phyloP scores from a whole-genome alignment of 2,113 vertebrate genomes.

The Cheirogaleus medius region DNA sequence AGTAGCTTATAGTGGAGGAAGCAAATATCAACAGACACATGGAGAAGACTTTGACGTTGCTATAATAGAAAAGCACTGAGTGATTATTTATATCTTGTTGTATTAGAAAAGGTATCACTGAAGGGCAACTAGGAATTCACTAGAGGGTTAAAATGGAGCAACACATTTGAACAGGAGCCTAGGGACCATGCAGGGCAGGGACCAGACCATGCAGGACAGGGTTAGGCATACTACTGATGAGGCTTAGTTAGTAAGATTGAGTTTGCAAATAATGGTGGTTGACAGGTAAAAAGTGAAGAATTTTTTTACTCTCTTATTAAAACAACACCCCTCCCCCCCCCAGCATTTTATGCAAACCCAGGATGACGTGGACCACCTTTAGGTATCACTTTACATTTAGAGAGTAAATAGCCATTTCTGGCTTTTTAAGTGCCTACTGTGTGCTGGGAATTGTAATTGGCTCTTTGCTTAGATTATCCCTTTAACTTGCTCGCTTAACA shows the following conservation, averaged over 20 bases:
- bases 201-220: background rate
- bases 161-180: background rate
- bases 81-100: background rate
- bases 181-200: too few relatives aligned
- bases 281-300: background rate
- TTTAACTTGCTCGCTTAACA: background rate
- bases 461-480: background rate
- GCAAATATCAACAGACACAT: background rate
- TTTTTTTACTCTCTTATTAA: background rate
- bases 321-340: background rate
- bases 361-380: background rate
- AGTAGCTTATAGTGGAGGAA: background rate
- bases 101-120: background rate
- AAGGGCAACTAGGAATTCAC: background rate
- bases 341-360: background rate
- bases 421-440: background rate
- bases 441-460: background rate
- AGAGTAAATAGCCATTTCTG: background rate
- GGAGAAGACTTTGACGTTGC: background rate
- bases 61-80: background rate
- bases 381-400: background rate
- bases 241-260: background rate
- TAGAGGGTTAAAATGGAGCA: background rate
- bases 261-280: background rate
- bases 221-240: background rate